Evolutionary conservation across 2,888 invertebrate genomes (phyloP).

Genomic region (Steinernema hermaphroditum): DNA sequence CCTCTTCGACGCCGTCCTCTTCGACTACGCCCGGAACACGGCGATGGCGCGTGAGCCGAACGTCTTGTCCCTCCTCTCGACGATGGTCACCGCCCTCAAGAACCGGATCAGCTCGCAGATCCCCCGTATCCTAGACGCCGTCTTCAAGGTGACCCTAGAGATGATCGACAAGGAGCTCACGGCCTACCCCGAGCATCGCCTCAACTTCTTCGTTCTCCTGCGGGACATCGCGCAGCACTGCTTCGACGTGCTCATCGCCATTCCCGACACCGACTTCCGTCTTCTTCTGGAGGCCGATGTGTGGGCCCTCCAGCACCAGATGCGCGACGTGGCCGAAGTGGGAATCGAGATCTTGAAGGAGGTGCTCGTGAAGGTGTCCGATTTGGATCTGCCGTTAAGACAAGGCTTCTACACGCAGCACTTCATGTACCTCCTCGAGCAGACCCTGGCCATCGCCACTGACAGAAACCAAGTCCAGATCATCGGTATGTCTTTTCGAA

Average conservation of each 20-base stretch:
- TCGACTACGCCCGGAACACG: conserved; percentile 95
- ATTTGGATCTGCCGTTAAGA: too few species aligned
- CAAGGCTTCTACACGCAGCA: conserved; percentile 96
- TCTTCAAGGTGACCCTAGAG: conserved; percentile 96
- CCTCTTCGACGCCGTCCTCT: conserved; percentile 88
- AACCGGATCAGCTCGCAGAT: conserved; percentile 67
- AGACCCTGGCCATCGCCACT: conserved; percentile 96
- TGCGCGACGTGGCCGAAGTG: conserved; percentile 98
- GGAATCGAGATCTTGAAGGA: conserved; percentile 77
- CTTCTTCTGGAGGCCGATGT: conserved; percentile 96
- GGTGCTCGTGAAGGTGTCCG: conserved; percentile 86
- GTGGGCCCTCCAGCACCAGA: conserved; percentile 99
- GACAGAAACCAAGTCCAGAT: conserved; percentile 80
- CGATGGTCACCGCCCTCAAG: conserved; percentile 59
- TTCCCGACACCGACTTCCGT: conserved; percentile 87
- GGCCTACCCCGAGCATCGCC: conserved; percentile 96
- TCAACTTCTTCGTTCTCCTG: conserved; percentile 91
- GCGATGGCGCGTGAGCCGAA: conserved; percentile 95
- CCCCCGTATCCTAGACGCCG: conserved; percentile 97
- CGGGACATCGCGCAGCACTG: conserved; percentile 89
- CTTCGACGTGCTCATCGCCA: conserved; percentile 81
- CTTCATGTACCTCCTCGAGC: conserved; percentile 94
- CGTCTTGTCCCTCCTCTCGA: conserved; percentile 74
- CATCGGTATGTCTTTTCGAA: conserved; percentile 50
- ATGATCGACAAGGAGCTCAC: conserved; percentile 93